Base-by-base conservation (phyloP, 2,113 vertebrate genomes). In the Phyllostomus hastatus region DNA sequence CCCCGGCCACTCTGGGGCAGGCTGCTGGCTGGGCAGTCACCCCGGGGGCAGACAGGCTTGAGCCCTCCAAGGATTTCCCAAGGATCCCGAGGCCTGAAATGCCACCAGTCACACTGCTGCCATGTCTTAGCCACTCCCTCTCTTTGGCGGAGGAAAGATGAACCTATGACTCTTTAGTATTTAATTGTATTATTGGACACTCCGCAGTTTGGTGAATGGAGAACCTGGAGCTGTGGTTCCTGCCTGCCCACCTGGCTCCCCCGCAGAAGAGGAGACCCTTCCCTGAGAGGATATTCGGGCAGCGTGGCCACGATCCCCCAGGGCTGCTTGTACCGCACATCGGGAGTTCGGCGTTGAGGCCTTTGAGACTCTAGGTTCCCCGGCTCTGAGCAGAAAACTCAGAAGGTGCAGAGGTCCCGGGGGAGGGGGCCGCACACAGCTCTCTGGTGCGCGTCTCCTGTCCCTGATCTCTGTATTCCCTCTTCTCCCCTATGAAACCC, bases 381-480 rank as follows among this genome's bases (percentile, higher is more conserved):
- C 86, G 88, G 96, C 85, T 2, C 8, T 10, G 78, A 69, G 22
- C 52, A 64, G 92, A 94, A 91, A 97, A 93, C 48, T 67, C 69
- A 2, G 91, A 15, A 33, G 70, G 93, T 87, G 61, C 28, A 87
- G 28, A 95, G 73, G 38, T 26, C 70, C 88, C 50, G 17, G 76
- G 76, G 85, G 97, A 87, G 24, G 16, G 38, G n/a, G 82, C 26
- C 43, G 24, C 69, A 87, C 67, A 72, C 38, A 26, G 15, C 22
- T 75, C 72, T 95, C 15, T 52, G 57, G 61, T 67, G 12, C 57
- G 92, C 70, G 57, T 19, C 10, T 91, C 46, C 2, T 15, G 4
- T 6, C 70, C 73, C 35, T 78, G 6, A 43, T n/a, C 24, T 91
- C 61, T 57, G 19, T 69, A 57, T 24, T 73, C n/a, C 86, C 41